Conservation (phyloP, 2,797 vertebrate species). For the Melanotaenia trifasciata region DNA sequence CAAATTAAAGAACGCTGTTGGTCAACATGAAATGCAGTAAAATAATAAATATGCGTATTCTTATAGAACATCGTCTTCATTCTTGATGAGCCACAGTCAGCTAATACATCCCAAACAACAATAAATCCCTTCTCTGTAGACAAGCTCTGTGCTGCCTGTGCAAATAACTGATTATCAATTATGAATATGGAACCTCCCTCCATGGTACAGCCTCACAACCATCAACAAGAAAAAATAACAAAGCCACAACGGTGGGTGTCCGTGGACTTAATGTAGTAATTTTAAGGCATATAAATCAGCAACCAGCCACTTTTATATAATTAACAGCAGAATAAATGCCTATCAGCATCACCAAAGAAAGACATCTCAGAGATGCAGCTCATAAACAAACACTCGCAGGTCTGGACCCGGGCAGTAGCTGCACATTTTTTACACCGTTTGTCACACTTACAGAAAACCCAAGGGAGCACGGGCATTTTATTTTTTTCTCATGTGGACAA, state of each 20-base stretch:
- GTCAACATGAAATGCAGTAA: neutral
- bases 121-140: constrained; percentile 18
- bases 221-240: constrained; percentile 1
- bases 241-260: neutral
- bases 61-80: constrained; percentile 1
- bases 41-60: neutral
- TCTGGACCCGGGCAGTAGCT: neutral
- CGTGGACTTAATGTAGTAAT: neutral
- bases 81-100: neutral
- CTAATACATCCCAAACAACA: constrained; percentile 12
- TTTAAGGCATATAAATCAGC: neutral
- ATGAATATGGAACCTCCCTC: constrained; percentile 18
- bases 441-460: neutral
- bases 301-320: constrained; percentile 3
- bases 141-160: constrained; percentile 18
- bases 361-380: neutral
- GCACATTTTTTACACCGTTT: neutral
- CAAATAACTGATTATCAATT: constrained; percentile 30
- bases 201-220: neutral
- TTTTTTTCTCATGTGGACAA: neutral
- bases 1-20: neutral
- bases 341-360: neutral
- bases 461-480: neutral
- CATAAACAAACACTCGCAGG: neutral
- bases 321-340: constrained; percentile 13